A percentile compares a stretch with the other conserved stretches of the same genome.
Conservation (phyloP, 2,113 vertebrate genomes). For the Limanda limanda region DNA sequence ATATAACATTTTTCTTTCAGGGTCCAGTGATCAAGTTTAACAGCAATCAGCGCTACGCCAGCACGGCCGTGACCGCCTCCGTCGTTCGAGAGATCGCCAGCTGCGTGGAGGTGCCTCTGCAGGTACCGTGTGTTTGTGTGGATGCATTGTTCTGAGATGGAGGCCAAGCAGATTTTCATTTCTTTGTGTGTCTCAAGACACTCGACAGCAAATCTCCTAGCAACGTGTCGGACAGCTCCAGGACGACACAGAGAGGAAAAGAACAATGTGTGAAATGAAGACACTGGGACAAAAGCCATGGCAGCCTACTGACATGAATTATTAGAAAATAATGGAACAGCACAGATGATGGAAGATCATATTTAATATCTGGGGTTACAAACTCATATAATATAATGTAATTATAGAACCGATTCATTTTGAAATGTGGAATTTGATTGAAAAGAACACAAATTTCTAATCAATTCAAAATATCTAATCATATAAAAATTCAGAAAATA, state of each 20-base stretch:
- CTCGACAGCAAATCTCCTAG: constrained; percentile 24
- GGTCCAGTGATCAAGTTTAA: constrained; percentile 98
- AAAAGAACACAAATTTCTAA: no score
- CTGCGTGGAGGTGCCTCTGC: constrained; percentile 88
- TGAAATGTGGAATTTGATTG: no score
- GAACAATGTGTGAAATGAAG: neutral
- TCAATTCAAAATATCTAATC: no score
- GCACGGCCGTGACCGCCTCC: constrained; percentile 91
- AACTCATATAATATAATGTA: neutral
- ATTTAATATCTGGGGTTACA: neutral
- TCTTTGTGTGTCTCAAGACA: neutral
- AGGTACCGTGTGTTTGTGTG: constrained; percentile 81
- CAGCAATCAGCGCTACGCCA: constrained; percentile 96
- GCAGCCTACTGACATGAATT: neutral
- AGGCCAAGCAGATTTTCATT: neutral
- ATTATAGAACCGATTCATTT: neutral
- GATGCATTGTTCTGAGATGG: neutral
- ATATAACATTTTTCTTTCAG: constrained; percentile 68
- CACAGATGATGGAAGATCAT: neutral
- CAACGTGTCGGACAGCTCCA: constrained; percentile 5
- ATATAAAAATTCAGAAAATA: no score
- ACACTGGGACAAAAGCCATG: neutral
- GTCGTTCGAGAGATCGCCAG: constrained; percentile 88
- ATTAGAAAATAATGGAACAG: no score
- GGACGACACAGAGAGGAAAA: no score